A percentile compares a stretch with the other conserved stretches of the same genome.
Evolutionary conservation across 2,888 invertebrate genomes (phyloP).

Genomic region (Spodoptera littoralis): DNA sequence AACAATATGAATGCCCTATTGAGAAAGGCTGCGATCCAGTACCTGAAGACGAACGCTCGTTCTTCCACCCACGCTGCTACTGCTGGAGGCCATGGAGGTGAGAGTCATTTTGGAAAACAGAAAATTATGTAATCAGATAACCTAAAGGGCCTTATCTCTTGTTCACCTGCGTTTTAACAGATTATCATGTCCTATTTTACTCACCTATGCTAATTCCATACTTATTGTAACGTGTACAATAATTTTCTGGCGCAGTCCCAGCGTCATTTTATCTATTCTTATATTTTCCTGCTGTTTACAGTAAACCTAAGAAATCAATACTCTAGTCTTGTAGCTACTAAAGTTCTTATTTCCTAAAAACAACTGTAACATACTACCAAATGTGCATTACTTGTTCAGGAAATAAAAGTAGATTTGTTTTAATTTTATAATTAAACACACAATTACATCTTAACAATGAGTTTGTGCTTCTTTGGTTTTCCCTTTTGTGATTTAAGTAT

Average conservation of each 20-base stretch:
- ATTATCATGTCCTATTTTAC: conserved; percentile 10
- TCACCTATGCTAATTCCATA: neutral
- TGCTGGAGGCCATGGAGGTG: conserved; percentile 85
- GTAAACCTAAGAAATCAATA: too few relatives aligned
- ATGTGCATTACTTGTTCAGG: too few relatives aligned
- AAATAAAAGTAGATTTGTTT: too few relatives aligned
- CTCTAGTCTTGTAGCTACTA: too few relatives aligned
- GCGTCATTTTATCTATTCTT: too few relatives aligned
- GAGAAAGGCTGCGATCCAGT: conserved; percentile 80
- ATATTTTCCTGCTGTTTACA: conserved; percentile 2
- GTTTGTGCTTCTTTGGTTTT: too few relatives aligned
- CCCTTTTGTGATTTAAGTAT: too few relatives aligned
- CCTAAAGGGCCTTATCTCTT: conserved; percentile 72
- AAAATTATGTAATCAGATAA: conserved; percentile 85
- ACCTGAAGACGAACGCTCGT: conserved; percentile 82
- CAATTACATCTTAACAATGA: too few relatives aligned
- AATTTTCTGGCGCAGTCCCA: too few relatives aligned
- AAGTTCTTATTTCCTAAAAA: too few relatives aligned
- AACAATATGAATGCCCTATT: conserved; percentile 84
- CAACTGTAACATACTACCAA: too few relatives aligned
- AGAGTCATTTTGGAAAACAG: conserved; percentile 43
- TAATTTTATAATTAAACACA: too few relatives aligned
- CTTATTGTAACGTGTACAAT: neutral
- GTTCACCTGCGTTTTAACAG: conserved; percentile 9
- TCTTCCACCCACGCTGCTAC: conserved; percentile 79